Conservation (phyloP, 2,113 vertebrate genomes). For the Todiramphus chloris region DNA sequence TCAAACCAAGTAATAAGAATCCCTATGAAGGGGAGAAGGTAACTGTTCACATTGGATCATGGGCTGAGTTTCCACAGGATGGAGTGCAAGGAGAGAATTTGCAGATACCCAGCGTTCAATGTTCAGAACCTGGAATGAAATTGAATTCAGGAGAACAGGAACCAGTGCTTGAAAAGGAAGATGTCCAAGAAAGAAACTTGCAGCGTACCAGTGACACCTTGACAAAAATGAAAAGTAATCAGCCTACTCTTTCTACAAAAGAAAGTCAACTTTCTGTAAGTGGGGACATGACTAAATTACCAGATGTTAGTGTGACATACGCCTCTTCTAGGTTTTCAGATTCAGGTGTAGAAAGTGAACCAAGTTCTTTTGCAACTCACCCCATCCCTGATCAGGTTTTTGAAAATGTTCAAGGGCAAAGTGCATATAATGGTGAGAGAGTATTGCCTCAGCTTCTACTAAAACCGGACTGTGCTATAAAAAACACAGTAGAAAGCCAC, state of each 20-base stretch:
- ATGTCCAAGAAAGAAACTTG: conserved; percentile 50
- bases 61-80: conserved; percentile 61
- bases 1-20: conserved; percentile 79
- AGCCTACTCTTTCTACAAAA: conserved; percentile 58
- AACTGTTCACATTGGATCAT: conserved; percentile 76
- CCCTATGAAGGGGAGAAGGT: conserved; percentile 81
- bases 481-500: conserved; percentile 75
- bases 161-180: conserved; percentile 66
- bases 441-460: conserved; percentile 76
- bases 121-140: conserved; percentile 63
- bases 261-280: conserved; percentile 73
- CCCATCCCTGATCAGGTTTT: conserved; percentile 73
- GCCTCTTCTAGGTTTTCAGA: conserved; percentile 94
- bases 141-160: conserved; percentile 58
- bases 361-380: conserved; percentile 91
- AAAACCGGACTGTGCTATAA: conserved; percentile 77
- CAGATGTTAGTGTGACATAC: conserved; percentile 75
- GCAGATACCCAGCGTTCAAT: conserved; percentile 31
- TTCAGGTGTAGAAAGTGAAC: conserved; percentile 95
- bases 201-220: conserved; percentile 43
- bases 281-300: conserved; percentile 81
- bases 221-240: conserved; percentile 62
- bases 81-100: conserved; percentile 53
- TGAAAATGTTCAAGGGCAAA: conserved; percentile 67
- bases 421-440: conserved; percentile 74